Evolutionary conservation across 2,113 vertebrate species (phyloP), one percentile per base, ranked within the genome.

Genomic region (Macrotis lagotis): DNA sequence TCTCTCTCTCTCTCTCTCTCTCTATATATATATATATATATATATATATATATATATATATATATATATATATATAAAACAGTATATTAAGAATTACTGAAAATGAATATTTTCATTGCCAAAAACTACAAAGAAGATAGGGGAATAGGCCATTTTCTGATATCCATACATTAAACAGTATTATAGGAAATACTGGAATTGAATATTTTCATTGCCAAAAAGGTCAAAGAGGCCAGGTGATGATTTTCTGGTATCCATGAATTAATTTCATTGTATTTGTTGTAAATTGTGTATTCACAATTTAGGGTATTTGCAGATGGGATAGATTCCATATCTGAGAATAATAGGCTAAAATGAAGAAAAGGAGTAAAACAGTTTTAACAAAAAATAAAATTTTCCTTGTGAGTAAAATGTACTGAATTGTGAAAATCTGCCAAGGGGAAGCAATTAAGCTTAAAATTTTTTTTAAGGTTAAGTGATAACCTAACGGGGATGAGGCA

Each of bases 361-460:
- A 90, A 49, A 50, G 94, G 59, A 88, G 25, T 0, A 52, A 50
- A 92, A 25, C 50, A 88, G 49, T 48, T 66, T 96, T 95, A 96
- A 92, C 51, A 95, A 66, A 47, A 92, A 83, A 91, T 88, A 59
- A n/a, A n/a, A 50, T 91, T 83, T 94, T 95, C 95, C 44, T 50
- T 96, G 55, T 92, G 91, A 95, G 89, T 59, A 44, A 89, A 83
- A 90, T 94, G 48, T 93, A 90, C 89, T 94, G 91, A 96, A 93
- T 96, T 95, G 50, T 95, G 93, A 93, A 93, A 94, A 92, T 93
- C 51, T 47, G 94, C 88, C 55, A 94, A 95, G 48, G 89, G 89
- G 26, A 95, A 93, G n/a, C 92, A 95, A 96, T 96, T 92, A 93
- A 89, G n/a, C n/a, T 94, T 91, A 91, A 96, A 90, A 91, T 37